These are phyloP conservation scores for Gymnosoma rotundatum DNA, from an alignment of 2,888 invertebrate species.

Conservation along the genomic window DNA sequence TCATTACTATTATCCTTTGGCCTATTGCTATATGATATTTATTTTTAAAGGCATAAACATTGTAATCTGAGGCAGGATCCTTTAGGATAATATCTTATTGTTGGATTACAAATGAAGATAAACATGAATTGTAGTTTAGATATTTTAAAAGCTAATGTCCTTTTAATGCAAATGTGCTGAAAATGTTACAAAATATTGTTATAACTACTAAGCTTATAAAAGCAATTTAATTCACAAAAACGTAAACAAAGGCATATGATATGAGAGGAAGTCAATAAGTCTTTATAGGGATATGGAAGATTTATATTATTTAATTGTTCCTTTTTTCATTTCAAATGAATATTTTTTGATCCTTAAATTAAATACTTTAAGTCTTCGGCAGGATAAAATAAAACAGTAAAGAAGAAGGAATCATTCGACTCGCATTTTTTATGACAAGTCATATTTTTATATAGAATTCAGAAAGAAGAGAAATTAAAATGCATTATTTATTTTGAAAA, in stretches of 20 bases:
- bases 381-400: too few species aligned
- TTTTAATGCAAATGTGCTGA: constrained; percentile 59
- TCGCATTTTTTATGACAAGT: too few species aligned
- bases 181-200: constrained; percentile 50
- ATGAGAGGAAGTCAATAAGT: too few species aligned
- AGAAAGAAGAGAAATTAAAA: too few species aligned
- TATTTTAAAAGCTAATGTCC: constrained; percentile 50
- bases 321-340: too few species aligned
- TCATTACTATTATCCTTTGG: constrained; percentile 48
- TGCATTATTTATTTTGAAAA: too few species aligned
- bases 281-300: too few species aligned
- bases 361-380: too few species aligned
- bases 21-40: constrained; percentile 55
- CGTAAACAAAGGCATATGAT: neutral
- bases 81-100: constrained; percentile 67
- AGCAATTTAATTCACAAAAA: neutral
- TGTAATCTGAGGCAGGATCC: constrained; percentile 62
- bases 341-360: too few species aligned
- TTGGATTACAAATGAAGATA: constrained; percentile 65
- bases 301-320: too few species aligned
- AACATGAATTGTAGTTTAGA: constrained; percentile 39
- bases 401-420: too few species aligned
- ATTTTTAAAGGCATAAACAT: constrained; percentile 62
- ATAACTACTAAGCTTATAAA: constrained; percentile 15
- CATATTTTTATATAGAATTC: too few species aligned